phyloP scores from a whole-genome alignment of 2,113 vertebrate species.

The Glareola pratincola region DNA sequence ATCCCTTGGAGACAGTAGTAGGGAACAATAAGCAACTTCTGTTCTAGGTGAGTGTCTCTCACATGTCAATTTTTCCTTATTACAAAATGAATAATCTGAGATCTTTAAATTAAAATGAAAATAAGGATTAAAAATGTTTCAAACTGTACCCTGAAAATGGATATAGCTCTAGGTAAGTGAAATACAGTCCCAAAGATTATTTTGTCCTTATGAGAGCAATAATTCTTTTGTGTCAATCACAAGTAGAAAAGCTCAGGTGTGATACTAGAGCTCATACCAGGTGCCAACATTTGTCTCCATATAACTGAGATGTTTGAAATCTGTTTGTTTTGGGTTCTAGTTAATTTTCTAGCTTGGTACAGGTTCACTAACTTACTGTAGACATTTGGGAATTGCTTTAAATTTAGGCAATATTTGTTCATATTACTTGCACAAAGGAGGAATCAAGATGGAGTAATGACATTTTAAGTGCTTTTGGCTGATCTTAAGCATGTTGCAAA shows the following conservation, averaged over 20 bases:
- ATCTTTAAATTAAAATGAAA: neutral
- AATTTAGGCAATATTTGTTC: no score
- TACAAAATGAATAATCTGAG: neutral
- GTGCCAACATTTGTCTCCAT: neutral
- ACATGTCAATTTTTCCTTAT: neutral
- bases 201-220: neutral
- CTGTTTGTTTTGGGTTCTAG: neutral
- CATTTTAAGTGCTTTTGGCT: neutral
- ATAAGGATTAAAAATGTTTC: neutral
- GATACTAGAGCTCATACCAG: neutral
- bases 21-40: accelerated
- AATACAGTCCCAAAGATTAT: neutral
- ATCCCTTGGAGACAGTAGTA: neutral
- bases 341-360: neutral
- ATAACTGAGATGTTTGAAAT: neutral
- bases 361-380: neutral
- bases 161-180: neutral
- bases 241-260: neutral
- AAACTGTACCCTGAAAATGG: neutral
- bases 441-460: neutral
- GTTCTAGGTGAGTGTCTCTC: neutral
- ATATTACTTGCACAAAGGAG: neutral
- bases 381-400: neutral
- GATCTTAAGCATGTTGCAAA: neutral
- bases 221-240: neutral